Conservation (phyloP, 2,797 vertebrate genomes). For the Streptopelia turtur region DNA sequence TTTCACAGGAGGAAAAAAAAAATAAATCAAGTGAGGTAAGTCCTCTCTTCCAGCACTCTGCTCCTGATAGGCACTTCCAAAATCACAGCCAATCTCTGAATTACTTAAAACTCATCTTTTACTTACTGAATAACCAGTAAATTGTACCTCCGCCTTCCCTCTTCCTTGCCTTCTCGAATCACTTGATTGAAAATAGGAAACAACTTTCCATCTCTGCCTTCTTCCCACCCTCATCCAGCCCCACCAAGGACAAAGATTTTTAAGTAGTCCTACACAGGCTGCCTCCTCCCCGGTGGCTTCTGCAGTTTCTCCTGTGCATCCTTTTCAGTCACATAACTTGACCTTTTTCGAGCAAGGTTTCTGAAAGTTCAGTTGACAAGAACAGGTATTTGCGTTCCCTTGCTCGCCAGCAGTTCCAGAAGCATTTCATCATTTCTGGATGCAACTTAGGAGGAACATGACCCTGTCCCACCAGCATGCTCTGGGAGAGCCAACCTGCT, state of each 20-base stretch:
- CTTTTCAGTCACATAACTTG: accelerated
- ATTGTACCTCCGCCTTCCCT: not conserved
- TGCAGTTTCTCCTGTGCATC: not conserved
- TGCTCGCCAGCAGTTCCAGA: not conserved
- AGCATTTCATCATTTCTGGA: not conserved
- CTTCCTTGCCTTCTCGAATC: not conserved
- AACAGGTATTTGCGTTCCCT: not conserved
- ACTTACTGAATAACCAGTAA: not conserved
- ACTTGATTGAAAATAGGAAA: not conserved
- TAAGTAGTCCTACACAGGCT: not conserved
- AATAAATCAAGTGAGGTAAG: not conserved
- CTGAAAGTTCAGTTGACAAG: not conserved
- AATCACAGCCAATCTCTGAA: not conserved
- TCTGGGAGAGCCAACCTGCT: not conserved
- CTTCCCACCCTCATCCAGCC: not conserved
- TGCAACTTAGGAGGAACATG: accelerated
- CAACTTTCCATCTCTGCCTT: not conserved
- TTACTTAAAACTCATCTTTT: not conserved
- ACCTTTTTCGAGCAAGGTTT: not conserved
- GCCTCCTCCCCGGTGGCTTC: not conserved
- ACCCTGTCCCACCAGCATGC: not conserved
- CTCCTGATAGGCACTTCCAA: not conserved
- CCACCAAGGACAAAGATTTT: not conserved
- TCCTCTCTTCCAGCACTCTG: not conserved
- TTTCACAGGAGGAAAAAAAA: not conserved